Evolutionary conservation across 2,888 invertebrate species (phyloP), one percentile per base, ranked within the genome.

Genomic region (Hirtodrosophila confusa): DNA sequence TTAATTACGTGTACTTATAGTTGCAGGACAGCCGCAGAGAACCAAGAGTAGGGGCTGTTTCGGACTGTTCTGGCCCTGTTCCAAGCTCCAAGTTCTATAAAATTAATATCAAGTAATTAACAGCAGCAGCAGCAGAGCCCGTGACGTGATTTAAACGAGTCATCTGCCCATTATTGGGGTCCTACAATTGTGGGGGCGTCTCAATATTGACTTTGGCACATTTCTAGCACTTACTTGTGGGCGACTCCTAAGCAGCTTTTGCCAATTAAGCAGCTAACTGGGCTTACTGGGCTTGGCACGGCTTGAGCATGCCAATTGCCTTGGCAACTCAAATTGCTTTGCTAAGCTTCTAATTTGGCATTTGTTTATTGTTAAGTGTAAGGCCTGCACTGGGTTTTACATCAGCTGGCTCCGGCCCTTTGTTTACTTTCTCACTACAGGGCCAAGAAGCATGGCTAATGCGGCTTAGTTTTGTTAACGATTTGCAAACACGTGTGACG

Each of bases 71-170:
- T 2, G 17, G 17, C 58, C 41, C 50, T n/a, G 31, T 49, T 53
- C 11, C 10, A 37, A 39, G 49, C 36, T 40, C 43, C 40, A 73
- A 67, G 44, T 73, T 72, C 72, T 84, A 80, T 80, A 89, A 90
- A 90, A 90, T 90, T 90, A 90, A 90, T 90, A 90, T 87, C 85
- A 71, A 82, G 88, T 90, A 90, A 90, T 90, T 90, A 90, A 90
- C 86, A 82, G 80, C 80, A 88, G 85, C 24, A 41, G 23, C 88
- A 78, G 79, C 77, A 86, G 82, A 88, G 31, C 31, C 82, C 78
- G 43, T 50, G 71, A 75, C 64, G 80, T 89, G 90, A 90, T 89
- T 90, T 86, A 84, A 80, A 56, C 71, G 23, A 45, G 45, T 56
- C 55, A 33, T 50, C 63, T 39, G 69, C 39, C 66, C 47, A 29